These are phyloP conservation scores for Pantherophis vulpinus DNA, from an alignment of 2,797 vertebrate species.

Conservation along the genomic window DNA sequence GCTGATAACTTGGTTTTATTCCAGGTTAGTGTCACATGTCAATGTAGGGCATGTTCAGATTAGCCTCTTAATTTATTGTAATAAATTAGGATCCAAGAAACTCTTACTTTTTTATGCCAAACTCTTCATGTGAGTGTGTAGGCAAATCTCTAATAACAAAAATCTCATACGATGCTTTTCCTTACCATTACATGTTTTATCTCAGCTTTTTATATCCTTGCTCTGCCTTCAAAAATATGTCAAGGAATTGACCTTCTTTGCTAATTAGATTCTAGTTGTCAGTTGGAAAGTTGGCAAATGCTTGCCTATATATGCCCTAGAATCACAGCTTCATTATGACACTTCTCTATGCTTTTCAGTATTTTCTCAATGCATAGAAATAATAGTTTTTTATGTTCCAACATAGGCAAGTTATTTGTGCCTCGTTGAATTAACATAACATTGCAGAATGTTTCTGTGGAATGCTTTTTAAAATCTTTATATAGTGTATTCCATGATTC, in stretches of 20 bases:
- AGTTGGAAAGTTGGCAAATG: conserved; percentile 17
- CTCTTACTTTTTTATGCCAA: background rate
- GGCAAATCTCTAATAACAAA: conserved; percentile 9
- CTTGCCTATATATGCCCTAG: background rate
- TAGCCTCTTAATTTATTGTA: background rate
- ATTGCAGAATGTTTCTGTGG: background rate
- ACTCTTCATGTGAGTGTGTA: background rate
- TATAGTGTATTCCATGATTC: background rate
- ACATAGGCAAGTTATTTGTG: background rate
- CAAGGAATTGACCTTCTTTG: conserved; percentile 13
- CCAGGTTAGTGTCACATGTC: background rate
- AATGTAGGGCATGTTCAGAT: background rate
- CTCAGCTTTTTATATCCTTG: conserved; percentile 24
- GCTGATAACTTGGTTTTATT: background rate
- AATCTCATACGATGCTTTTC: background rate
- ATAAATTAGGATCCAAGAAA: background rate
- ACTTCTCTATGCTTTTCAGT: background rate
- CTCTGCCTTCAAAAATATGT: conserved; percentile 23
- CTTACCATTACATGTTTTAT: conserved; percentile 28
- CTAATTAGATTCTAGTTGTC: conserved; percentile 25
- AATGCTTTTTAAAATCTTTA: background rate
- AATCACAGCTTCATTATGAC: conserved; percentile 5
- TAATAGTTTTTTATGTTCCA: background rate
- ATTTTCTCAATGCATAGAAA: background rate
- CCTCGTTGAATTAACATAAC: background rate